Conservation (phyloP, 2,888 invertebrate genomes). For the Tachina lurida region DNA sequence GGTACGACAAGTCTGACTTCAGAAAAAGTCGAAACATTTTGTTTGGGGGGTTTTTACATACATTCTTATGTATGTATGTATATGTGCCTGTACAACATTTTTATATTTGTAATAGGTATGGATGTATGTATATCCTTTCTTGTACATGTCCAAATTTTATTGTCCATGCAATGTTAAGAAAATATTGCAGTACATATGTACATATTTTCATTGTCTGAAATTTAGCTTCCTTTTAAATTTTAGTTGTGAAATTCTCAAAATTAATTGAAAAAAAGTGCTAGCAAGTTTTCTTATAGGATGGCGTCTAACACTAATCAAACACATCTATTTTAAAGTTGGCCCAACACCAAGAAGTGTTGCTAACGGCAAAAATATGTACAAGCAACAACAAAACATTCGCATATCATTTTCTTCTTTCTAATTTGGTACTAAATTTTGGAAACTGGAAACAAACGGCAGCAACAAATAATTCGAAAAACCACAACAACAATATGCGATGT, state of each 20-base stretch:
- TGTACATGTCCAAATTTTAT: neutral
- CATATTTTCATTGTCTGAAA: slow-evolving; percentile 1
- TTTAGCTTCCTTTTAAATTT: slow-evolving; percentile 25
- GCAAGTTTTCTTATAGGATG: slow-evolving; percentile 12
- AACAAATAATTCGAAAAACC: slow-evolving; percentile 16
- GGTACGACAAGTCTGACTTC: too few relatives aligned
- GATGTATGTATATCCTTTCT: neutral
- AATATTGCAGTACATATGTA: neutral
- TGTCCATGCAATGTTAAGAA: neutral
- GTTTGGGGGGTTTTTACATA: too few relatives aligned
- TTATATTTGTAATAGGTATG: too few relatives aligned
- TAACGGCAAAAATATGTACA: slow-evolving; percentile 42
- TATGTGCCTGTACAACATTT: too few relatives aligned
- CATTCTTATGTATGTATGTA: too few relatives aligned
- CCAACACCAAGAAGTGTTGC: slow-evolving; percentile 42
- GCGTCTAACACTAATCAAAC: slow-evolving; percentile 56
- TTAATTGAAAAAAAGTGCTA: neutral
- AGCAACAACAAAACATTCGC: slow-evolving; percentile 13
- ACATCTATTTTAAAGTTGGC: slow-evolving; percentile 41
- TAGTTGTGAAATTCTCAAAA: slow-evolving; percentile 31
- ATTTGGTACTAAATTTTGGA: neutral
- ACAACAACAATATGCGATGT: slow-evolving; percentile 19
- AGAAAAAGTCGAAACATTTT: too few relatives aligned
- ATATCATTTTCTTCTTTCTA: neutral
- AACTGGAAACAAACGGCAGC: slow-evolving; percentile 10